Conservation (phyloP, 2,113 vertebrate genomes). For the Phylloscopus trochilus region DNA sequence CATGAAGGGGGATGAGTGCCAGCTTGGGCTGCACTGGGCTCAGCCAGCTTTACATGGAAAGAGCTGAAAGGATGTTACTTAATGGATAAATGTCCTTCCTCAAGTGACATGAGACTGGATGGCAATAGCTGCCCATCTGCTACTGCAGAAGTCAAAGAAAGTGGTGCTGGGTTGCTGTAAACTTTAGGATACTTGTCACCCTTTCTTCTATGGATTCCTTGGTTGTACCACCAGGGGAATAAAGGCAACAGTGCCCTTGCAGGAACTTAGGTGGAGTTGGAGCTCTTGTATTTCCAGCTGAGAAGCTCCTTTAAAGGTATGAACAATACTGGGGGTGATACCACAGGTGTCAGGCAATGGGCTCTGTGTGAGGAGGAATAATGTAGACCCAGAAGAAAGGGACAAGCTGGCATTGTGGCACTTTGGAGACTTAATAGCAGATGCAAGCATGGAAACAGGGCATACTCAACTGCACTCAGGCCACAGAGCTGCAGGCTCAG, state of each 20-base stretch:
- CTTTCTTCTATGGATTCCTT: background rate
- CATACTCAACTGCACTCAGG: constrained; percentile 77
- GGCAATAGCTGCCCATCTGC: background rate
- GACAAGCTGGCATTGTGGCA: background rate
- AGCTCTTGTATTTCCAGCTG: background rate
- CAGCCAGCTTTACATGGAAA: background rate
- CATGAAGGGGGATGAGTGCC: background rate
- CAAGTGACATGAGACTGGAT: background rate
- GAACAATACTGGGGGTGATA: background rate
- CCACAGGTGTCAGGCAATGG: background rate
- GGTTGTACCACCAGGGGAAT: background rate
- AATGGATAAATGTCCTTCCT: background rate
- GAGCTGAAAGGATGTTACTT: background rate
- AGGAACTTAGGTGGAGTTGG: background rate
- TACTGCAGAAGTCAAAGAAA: background rate
- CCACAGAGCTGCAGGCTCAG: constrained; percentile 79
- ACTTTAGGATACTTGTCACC: background rate
- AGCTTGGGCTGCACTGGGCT: background rate
- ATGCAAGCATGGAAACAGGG: background rate
- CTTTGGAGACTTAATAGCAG: background rate
- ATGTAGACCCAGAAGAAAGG: background rate
- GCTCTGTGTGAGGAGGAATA: background rate
- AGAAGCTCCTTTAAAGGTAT: background rate
- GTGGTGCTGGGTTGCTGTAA: background rate
- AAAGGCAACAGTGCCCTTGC: background rate